Evolutionary conservation across 1,140 invertebrate species (phyloP).

Genomic region (Zaprionus tsacasi): DNA sequence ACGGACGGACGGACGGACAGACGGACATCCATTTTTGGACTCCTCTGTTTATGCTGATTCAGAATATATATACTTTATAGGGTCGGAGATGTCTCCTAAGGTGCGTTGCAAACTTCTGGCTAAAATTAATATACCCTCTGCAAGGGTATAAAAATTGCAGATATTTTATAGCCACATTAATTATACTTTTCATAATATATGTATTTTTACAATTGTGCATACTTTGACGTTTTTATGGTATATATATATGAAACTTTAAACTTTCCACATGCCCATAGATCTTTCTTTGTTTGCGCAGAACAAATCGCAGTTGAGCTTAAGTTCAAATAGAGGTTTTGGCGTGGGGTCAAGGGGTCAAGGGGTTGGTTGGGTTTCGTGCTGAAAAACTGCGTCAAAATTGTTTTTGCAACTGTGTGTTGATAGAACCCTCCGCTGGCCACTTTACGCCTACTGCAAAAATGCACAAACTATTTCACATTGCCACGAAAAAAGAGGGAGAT

Average conservation of each 20-base stretch:
- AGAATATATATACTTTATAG: too few species aligned
- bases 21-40: too few species aligned
- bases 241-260: slow-evolving; percentile 1
- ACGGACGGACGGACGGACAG: too few species aligned
- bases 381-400: slow-evolving; percentile 66
- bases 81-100: too few species aligned
- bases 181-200: neutral
- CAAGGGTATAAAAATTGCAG: neutral
- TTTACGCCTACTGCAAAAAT: slow-evolving; percentile 59
- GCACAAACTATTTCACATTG: slow-evolving; percentile 61
- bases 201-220: neutral
- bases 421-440: slow-evolving; percentile 26
- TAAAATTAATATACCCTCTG: too few species aligned
- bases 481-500: slow-evolving; percentile 40
- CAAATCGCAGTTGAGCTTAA: neutral
- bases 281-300: neutral
- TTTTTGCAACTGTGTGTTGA: slow-evolving; percentile 49
- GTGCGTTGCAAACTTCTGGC: too few species aligned
- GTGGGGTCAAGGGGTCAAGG: neutral
- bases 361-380: slow-evolving; percentile 50
- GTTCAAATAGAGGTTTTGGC: slow-evolving; percentile 31
- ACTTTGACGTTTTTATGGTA: neutral
- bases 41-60: too few species aligned
- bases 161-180: neutral
- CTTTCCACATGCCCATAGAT: neutral